These are phyloP conservation scores for Gallinago nigripennis DNA, from an alignment of 2,797 vertebrate genomes.

Conservation along the genomic window DNA sequence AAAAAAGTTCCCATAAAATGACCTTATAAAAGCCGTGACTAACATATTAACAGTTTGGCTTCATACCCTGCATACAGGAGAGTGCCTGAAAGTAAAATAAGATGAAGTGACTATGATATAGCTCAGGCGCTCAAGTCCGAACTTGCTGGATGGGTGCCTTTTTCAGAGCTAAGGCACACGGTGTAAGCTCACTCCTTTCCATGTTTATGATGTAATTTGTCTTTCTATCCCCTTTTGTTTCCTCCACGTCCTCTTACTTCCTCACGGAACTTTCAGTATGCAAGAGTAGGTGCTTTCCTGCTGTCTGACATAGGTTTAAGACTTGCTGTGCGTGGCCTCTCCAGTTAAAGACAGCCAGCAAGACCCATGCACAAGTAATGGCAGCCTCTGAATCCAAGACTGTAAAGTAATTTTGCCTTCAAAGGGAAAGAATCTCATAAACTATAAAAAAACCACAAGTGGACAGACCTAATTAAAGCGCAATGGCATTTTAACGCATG, in stretches of 20 bases:
- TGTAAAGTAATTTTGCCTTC: background rate
- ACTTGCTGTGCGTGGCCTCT: background rate
- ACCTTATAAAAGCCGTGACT: slow-evolving; percentile 35
- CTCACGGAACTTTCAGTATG: background rate
- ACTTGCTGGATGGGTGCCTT: background rate
- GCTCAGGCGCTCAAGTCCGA: background rate
- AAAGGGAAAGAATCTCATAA: background rate
- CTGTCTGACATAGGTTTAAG: slow-evolving; percentile 31
- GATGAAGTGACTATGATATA: slow-evolving; percentile 37
- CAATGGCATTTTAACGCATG: background rate
- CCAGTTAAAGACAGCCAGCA: background rate
- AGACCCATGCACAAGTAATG: background rate
- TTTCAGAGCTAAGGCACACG: background rate
- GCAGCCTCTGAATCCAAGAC: background rate
- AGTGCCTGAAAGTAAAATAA: background rate
- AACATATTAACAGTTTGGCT: slow-evolving; percentile 32
- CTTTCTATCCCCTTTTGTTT: background rate
- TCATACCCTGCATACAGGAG: background rate
- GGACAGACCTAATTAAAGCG: slow-evolving; percentile 10
- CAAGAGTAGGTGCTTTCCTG: slow-evolving; percentile 8
- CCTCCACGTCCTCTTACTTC: background rate
- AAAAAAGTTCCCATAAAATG: background rate
- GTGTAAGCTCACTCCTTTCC: background rate
- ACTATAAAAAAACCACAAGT: background rate
- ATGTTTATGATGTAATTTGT: slow-evolving; percentile 13